Base-by-base conservation (phyloP, 2,797 vertebrate species). In the Vipera latastei region DNA sequence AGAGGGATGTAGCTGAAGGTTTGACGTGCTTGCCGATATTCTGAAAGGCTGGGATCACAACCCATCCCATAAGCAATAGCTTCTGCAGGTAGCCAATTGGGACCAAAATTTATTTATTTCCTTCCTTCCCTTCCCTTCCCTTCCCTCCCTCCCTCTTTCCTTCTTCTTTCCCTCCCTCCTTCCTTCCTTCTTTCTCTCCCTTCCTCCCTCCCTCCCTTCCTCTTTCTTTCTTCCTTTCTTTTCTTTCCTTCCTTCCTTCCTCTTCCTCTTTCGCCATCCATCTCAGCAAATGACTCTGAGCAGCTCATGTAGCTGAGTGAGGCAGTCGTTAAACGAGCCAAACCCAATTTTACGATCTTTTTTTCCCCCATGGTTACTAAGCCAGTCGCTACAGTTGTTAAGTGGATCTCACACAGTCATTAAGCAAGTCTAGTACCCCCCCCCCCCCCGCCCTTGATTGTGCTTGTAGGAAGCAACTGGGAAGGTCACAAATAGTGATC, bases 121-220 rank as follows among this genome's bases (percentile, higher is more conserved):
- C 9, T 26, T 25, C 25, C 7, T 61, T 60, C 16, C 5, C 20
- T 59, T 6, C 4, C 20, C 2, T 20, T 59, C 1, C 51, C 51
- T 22, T 6, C 20, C 2, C 22, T 8, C 6, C 2, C 22, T 25
- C 7, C 2, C 25, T 8, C 6, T 1, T 20, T 2, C 1, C 1
- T 25, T 2, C 8, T 20, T 57, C 20, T 3, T 8, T 60, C 2
- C 6, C 3, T 60, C 2, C 25, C 3, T 26, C 25, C 25, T 1
- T 0, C 22, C 8, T 25, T 9, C 0, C 28, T 28, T 28, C 9
- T 5, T 63, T 63, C 26, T 12, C 2, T 63, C 11, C 22, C 7
- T 28, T 1, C 9, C 0, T 28, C 4, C 26, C 5, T 25, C 4
- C 6, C 3, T 22, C 2, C 22, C 20, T 7, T 6, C 2, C 9